Conservation (phyloP, 2,797 vertebrate species). For the Pseudochirops corinnae region DNA sequence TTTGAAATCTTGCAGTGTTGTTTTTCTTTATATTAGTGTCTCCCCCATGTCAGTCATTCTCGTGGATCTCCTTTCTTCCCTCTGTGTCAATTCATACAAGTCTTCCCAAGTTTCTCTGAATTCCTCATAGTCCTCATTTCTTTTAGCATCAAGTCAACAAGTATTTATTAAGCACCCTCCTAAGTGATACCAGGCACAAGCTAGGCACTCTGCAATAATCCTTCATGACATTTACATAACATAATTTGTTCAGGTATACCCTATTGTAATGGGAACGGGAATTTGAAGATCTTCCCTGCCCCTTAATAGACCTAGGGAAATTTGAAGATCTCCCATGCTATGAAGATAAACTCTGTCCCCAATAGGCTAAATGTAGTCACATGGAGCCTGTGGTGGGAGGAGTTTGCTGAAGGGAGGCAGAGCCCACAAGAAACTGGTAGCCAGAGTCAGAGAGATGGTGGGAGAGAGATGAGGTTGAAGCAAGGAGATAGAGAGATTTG, state of each 20-base stretch:
- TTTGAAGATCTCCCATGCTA: too few relatives aligned
- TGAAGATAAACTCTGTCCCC: too few relatives aligned
- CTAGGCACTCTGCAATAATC: not conserved
- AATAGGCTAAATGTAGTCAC: too few relatives aligned
- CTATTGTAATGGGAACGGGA: too few relatives aligned
- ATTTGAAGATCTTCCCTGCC: too few relatives aligned
- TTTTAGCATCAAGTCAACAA: not conserved
- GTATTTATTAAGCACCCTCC: not conserved
- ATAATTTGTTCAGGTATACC: not conserved
- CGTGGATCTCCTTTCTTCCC: not conserved
- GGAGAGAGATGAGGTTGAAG: too few relatives aligned
- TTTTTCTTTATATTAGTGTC: not conserved
- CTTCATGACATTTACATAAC: not conserved
- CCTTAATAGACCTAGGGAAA: too few relatives aligned
- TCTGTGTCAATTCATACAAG: not conserved
- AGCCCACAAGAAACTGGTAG: too few relatives aligned
- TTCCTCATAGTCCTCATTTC: not conserved
- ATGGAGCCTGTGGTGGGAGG: too few relatives aligned
- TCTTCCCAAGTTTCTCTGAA: not conserved
- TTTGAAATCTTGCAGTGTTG: not conserved
- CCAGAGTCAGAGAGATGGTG: too few relatives aligned
- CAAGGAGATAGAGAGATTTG: too few relatives aligned
- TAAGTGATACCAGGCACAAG: not conserved
- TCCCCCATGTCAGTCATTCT: not conserved
- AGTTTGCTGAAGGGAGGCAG: too few relatives aligned